A percentile compares a stretch with the other conserved stretches of the same genome.
phyloP scores from a whole-genome alignment of 2,113 vertebrate species.

The Suricata suricatta region DNA sequence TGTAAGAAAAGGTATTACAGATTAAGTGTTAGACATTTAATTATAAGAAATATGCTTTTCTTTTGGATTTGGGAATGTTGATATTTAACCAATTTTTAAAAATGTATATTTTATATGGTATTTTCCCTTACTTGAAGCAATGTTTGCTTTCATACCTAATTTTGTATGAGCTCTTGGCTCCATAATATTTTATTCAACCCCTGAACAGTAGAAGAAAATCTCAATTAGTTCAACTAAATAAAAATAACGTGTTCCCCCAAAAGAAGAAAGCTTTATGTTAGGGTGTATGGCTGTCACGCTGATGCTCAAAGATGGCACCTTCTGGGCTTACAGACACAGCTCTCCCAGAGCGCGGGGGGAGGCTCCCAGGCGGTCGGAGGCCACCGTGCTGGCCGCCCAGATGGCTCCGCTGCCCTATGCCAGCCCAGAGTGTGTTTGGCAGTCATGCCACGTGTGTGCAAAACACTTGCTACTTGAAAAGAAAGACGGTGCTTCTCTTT shows the following conservation, averaged over 20 bases:
- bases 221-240: neutral
- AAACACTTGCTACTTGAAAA: neutral
- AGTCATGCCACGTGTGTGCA: neutral
- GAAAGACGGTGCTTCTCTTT: neutral
- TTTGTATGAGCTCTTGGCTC: neutral
- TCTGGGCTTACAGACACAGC: neutral
- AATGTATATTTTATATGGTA: neutral
- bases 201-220: neutral
- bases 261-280: neutral
- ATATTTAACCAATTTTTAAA: neutral
- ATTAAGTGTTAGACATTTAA: neutral
- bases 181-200: neutral
- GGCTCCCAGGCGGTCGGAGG: neutral
- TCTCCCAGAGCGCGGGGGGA: neutral
- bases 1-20: neutral
- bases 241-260: neutral
- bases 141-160: neutral
- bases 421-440: neutral
- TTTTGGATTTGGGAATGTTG: neutral
- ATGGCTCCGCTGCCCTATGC: neutral
- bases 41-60: neutral
- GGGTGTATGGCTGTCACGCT: neutral
- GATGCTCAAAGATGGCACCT: accelerated
- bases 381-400: neutral
- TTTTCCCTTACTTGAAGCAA: neutral